Evolutionary conservation across 2,888 invertebrate genomes (phyloP).

Genomic region (Argyresthia goedartella): DNA sequence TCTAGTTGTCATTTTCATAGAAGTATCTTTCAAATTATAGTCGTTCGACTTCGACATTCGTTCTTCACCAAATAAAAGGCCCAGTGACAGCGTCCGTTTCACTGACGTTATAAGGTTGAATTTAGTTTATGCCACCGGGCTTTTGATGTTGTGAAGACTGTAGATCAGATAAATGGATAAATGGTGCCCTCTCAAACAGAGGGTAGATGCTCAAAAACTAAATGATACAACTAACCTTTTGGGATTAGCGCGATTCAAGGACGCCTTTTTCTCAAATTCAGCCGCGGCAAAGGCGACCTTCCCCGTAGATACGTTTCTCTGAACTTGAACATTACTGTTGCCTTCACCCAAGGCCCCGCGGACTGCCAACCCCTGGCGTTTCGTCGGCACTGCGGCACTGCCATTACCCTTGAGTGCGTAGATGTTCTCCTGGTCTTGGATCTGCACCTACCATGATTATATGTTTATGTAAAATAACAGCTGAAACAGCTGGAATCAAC

Average conservation of each 20-base stretch:
- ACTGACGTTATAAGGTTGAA: no score
- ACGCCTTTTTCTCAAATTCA: slow-evolving; percentile 50
- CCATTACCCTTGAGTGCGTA: slow-evolving; percentile 37
- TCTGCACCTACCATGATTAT: slow-evolving; percentile 24
- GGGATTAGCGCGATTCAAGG: slow-evolving; percentile 23
- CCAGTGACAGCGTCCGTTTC: no score
- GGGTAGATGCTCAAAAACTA: background rate
- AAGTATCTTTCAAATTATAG: no score
- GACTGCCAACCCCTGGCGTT: slow-evolving; percentile 35
- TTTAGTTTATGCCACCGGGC: no score
- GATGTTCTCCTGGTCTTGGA: slow-evolving; percentile 53
- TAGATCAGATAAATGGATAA: no score
- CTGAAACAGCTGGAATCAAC: background rate
- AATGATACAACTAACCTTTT: slow-evolving; percentile 28
- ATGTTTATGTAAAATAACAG: slow-evolving; percentile 6
- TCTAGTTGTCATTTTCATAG: no score
- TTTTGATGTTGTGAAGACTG: no score
- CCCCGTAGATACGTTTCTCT: slow-evolving; percentile 32
- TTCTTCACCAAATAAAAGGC: no score
- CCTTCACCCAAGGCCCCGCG: slow-evolving; percentile 57
- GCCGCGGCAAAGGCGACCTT: slow-evolving; percentile 43
- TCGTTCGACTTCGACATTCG: no score
- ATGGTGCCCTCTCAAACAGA: background rate
- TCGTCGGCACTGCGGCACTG: slow-evolving; percentile 29
- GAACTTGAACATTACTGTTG: slow-evolving; percentile 45